phyloP scores from a whole-genome alignment of 1,140 invertebrate genomes.

The Orussus abietinus region DNA sequence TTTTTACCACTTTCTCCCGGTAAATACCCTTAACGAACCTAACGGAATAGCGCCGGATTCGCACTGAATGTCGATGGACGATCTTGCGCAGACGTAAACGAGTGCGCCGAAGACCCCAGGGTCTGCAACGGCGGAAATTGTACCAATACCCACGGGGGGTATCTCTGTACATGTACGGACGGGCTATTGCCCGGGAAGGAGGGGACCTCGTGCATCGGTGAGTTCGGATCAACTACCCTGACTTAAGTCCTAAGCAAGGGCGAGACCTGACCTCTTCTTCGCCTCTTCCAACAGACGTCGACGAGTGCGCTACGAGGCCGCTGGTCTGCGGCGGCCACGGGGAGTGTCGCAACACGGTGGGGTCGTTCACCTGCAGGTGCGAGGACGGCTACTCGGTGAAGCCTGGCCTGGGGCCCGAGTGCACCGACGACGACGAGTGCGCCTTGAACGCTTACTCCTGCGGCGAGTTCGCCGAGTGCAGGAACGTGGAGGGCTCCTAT shows the following conservation, averaged over 20 bases:
- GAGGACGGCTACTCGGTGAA: constrained; percentile 81
- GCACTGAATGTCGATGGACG: constrained; percentile 62
- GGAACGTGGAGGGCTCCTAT: constrained; percentile 77
- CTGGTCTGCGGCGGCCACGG: constrained; percentile 70
- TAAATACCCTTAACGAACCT: no score
- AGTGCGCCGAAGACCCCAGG: constrained; percentile 73
- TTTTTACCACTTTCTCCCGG: no score
- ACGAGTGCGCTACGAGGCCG: constrained; percentile 70
- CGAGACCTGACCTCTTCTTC: no score
- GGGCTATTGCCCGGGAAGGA: constrained; percentile 69
- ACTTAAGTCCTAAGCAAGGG: no score
- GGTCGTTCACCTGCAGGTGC: constrained; percentile 75
- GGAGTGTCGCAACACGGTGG: constrained; percentile 78
- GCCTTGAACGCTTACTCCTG: constrained; percentile 72
- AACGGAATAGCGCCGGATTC: constrained; percentile 66
- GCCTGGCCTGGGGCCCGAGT: constrained; percentile 65
- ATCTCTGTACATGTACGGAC: constrained; percentile 71
- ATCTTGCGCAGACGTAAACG: constrained; percentile 67
- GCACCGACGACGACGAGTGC: constrained; percentile 84
- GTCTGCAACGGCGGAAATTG: constrained; percentile 84
- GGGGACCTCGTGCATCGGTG: constrained; percentile 67
- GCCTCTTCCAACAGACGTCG: constrained; percentile 59
- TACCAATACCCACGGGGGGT: constrained; percentile 72
- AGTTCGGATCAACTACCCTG: no score
- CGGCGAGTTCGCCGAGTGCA: constrained; percentile 76